Evolutionary conservation across 2,888 invertebrate species (phyloP), one percentile per base, ranked within the genome.

Genomic region (Athalia rosae): DNA sequence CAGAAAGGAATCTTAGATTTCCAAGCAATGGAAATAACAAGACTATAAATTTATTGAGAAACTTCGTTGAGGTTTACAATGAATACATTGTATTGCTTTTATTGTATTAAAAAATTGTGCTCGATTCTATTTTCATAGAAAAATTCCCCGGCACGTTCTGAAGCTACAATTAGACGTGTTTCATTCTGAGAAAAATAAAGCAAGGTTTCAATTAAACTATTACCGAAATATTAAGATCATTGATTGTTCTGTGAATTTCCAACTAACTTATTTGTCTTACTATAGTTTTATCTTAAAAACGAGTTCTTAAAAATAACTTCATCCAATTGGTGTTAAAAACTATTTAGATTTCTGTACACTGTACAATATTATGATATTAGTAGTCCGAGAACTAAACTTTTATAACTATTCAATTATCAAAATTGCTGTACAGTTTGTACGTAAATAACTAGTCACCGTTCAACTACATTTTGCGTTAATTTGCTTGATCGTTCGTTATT

Each of bases 281-380:
- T n/a, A 53, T 53, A 28, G 28, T 53, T 53, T 6, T 53, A 53
- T 53, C 53, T 53, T 53, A 53, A 53, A 53, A 11, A 53, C 4
- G n/a, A 53, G 4, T 53, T 53, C 53, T 53, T 11, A 53, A 9
- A 53, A 4, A 11, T 11, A 53, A 11, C 11, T 11, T 53, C 11
- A 53, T 53, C 9, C 9, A 53, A 53, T 11, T 53, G n/a, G n/a
- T n/a, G n/a, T 53, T 9, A 61, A 9, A 13, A 50, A 50, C 48
- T 71, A 71, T 62, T 28, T 63, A 76, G 81, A 84, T 81, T 82
- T 83, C 80, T 84, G 81, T 86, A 85, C 83, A 85, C 83, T 84
- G 84, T 85, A 85, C 83, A 85, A 66, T 73, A 77, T 79, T 80
- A 80, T 66, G 8, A 45, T 67, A 74, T 74, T 61, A 59, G 56